phyloP scores from a whole-genome alignment of 2,113 vertebrate genomes.

The Pipra filicauda region DNA sequence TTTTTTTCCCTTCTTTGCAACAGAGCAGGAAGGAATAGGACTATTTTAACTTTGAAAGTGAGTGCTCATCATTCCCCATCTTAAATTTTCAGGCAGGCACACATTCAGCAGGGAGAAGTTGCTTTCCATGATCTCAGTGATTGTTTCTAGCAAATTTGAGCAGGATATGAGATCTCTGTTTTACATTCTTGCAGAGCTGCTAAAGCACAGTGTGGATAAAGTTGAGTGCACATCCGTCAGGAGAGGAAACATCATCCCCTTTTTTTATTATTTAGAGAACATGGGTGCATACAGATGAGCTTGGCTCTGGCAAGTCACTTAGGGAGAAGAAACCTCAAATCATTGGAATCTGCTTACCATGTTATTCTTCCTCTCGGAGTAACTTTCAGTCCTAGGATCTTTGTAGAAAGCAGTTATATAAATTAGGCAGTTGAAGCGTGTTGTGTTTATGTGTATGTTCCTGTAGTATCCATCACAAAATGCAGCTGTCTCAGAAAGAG shows the following conservation, averaged over 20 bases:
- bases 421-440: not conserved
- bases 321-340: not conserved
- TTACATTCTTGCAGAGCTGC: slow-evolving; percentile 1
- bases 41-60: not conserved
- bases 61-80: not conserved
- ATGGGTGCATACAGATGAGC: not conserved
- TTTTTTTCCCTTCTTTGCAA: not conserved
- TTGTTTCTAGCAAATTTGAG: slow-evolving; percentile 15
- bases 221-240: not conserved
- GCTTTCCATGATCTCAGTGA: not conserved
- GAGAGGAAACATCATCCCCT: not conserved
- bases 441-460: not conserved
- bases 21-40: not conserved
- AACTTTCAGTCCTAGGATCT: not conserved
- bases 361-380: not conserved
- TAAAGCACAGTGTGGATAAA: not conserved
- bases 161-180: not conserved
- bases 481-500: slow-evolving; percentile 1
- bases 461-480: not conserved
- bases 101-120: not conserved
- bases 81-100: not conserved
- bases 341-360: not conserved
- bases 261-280: slow-evolving; percentile 19
- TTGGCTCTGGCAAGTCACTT: not conserved
- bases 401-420: not conserved